Conservation (phyloP, 2,888 invertebrate species). For the Griposia aprilina region DNA sequence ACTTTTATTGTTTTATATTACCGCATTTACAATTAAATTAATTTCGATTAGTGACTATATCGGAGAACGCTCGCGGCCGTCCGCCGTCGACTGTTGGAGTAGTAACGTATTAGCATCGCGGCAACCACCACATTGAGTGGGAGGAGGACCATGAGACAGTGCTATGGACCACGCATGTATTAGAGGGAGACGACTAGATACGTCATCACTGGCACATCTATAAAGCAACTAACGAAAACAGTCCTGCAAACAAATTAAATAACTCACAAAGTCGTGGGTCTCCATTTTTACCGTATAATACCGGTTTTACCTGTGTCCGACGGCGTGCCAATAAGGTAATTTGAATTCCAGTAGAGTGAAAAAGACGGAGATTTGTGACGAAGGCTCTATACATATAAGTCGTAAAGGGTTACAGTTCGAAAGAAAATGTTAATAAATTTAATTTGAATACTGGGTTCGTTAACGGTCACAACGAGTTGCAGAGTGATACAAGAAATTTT, state of each 20-base stretch:
- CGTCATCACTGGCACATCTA: conserved; percentile 82
- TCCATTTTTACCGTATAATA: conserved; percentile 82
- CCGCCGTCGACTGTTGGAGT: conserved; percentile 85
- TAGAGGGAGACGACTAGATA: conserved; percentile 76
- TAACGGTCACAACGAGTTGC: conserved; percentile 78
- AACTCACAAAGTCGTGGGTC: conserved; percentile 69
- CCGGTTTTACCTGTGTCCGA: conserved; percentile 87
- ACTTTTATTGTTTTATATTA: conserved; percentile 71
- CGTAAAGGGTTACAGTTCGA: conserved; percentile 74
- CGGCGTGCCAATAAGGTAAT: conserved; percentile 88
- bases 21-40: conserved; percentile 72
- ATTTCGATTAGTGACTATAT: conserved; percentile 69
- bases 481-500: conserved; percentile 57
- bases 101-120: conserved; percentile 82
- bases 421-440: conserved; percentile 83
- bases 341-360: conserved; percentile 88
- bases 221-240: conserved; percentile 84
- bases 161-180: conserved; percentile 72
- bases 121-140: conserved; percentile 81
- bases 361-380: conserved; percentile 84
- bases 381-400: conserved; percentile 76
- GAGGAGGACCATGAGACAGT: conserved; percentile 82
- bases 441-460: conserved; percentile 84
- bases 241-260: conserved; percentile 77
- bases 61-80: conserved; percentile 83